Conservation (phyloP, 1,140 invertebrate genomes). For the Eriosoma lanigerum region DNA sequence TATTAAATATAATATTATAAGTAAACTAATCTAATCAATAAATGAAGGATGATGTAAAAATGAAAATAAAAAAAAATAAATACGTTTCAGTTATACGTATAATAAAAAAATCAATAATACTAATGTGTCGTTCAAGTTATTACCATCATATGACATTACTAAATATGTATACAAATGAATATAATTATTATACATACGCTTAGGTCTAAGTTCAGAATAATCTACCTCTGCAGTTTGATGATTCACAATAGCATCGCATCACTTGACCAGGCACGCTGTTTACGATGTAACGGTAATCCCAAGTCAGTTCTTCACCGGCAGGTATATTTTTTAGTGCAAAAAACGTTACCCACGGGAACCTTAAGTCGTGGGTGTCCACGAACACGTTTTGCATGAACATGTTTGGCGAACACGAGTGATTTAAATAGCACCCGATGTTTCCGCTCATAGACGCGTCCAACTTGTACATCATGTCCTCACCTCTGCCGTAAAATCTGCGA, state of each 20-base stretch:
- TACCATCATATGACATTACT: no score
- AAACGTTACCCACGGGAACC: conserved; percentile 97
- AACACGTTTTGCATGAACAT: conserved; percentile 98
- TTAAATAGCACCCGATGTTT: conserved; percentile 93
- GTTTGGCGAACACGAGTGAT: conserved; percentile 93
- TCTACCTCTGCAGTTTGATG: conserved; percentile 34
- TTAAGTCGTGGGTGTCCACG: conserved; percentile 93
- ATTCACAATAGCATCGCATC: conserved; percentile 83
- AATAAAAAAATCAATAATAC: no score
- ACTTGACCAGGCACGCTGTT: conserved; percentile 89
- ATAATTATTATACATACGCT: no score
- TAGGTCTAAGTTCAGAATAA: conserved; percentile 32
- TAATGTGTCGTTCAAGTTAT: no score
- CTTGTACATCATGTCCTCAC: conserved; percentile 60
- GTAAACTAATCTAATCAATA: no score
- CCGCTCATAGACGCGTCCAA: conserved; percentile 96
- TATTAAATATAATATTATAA: no score
- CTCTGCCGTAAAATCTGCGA: conserved; percentile 17
- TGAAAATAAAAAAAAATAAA: no score
- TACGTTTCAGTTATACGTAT: no score
- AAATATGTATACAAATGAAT: no score
- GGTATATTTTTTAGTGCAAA: conserved; percentile 84
- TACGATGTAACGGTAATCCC: conserved; percentile 97
- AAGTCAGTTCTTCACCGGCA: conserved; percentile 91
- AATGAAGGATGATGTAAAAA: no score